Percentiles rank a stretch among this genome's conserved stretches.
Evolutionary conservation across 2,888 invertebrate genomes (phyloP).

Genomic region (Tetrapedia diversipes): DNA sequence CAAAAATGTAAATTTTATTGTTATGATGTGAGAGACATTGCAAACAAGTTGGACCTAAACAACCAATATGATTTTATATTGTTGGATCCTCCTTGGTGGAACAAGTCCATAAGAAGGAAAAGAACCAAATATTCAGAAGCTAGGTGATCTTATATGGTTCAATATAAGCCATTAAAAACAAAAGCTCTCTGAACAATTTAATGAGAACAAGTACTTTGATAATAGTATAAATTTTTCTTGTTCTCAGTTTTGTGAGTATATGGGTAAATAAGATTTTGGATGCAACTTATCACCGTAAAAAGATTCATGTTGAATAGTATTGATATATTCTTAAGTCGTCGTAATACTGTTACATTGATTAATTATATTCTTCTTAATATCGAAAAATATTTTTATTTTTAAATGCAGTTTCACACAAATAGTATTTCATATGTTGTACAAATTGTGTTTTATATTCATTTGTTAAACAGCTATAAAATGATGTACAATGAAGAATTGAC

Average conservation of each 20-base stretch:
- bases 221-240: conserved; percentile 62
- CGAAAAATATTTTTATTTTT: neutral
- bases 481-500: conserved; percentile 90
- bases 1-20: conserved; percentile 87
- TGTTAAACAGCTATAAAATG: conserved; percentile 88
- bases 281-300: conserved; percentile 55
- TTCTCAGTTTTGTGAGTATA: conserved; percentile 56
- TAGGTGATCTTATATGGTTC: conserved; percentile 83
- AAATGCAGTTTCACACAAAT: conserved; percentile 19
- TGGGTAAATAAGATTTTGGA: conserved; percentile 62
- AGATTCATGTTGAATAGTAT: conserved; percentile 16
- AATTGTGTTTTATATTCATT: conserved; percentile 30
- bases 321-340: conserved; percentile 8
- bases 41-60: conserved; percentile 83
- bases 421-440: neutral
- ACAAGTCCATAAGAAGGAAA: conserved; percentile 94
- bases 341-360: neutral
- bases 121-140: conserved; percentile 86
- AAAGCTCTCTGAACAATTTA: conserved; percentile 59
- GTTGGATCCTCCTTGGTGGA: conserved; percentile 98
- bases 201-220: conserved; percentile 58
- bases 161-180: conserved; percentile 53
- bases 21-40: conserved; percentile 86
- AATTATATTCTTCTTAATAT: conserved; percentile 5
- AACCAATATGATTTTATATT: conserved; percentile 91